These are phyloP conservation scores for Ellobium chinense DNA, from an alignment of 2,888 invertebrate genomes.

Conservation along the genomic window DNA sequence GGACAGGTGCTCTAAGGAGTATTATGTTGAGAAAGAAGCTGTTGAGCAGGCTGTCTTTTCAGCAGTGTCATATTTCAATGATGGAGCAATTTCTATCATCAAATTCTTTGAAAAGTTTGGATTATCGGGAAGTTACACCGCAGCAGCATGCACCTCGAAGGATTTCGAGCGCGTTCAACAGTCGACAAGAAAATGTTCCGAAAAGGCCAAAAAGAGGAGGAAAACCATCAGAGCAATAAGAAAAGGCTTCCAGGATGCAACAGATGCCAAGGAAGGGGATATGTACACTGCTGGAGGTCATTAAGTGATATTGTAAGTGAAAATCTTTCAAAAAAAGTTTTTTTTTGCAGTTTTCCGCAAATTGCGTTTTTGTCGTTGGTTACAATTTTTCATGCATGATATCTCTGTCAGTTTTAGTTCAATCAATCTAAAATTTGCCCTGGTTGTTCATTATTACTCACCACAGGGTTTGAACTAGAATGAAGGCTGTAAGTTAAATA, in stretches of 20 bases:
- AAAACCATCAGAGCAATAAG: constrained; percentile 4
- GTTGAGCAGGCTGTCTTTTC: background rate
- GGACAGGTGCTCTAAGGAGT: constrained; percentile 2
- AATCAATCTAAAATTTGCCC: background rate
- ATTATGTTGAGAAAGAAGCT: background rate
- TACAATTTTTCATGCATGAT: background rate
- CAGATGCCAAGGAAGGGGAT: constrained; percentile 8
- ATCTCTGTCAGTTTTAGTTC: constrained; percentile 6
- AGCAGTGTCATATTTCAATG: constrained; percentile 8
- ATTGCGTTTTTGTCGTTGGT: background rate
- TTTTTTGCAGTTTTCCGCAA: background rate
- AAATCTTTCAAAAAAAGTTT: background rate
- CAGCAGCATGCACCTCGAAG: background rate
- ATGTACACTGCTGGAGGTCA: constrained; percentile 16
- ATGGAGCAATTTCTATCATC: background rate
- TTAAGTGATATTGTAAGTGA: background rate
- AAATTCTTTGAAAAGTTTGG: constrained; percentile 2
- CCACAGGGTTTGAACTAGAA: constrained; percentile 2
- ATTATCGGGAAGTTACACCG: background rate
- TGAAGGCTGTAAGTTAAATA: background rate
- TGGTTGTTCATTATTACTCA: background rate
- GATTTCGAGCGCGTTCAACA: background rate
- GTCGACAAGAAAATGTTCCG: background rate
- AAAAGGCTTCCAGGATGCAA: background rate
- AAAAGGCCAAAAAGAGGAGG: constrained; percentile 1